Evolutionary conservation across 2,113 vertebrate species (phyloP).

Genomic region (Craseonycteris thonglongyai): DNA sequence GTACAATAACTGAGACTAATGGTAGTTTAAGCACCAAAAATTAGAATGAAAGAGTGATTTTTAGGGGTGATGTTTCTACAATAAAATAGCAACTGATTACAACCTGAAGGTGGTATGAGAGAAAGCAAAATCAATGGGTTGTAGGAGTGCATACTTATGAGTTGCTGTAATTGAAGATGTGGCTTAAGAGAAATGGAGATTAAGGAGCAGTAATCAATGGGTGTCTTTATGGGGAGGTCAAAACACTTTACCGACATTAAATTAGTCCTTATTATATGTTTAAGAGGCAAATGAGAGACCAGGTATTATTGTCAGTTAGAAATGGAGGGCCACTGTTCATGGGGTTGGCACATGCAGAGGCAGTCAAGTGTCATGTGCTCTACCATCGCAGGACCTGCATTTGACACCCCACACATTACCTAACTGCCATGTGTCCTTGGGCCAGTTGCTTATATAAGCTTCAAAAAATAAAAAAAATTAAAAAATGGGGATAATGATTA

Average conservation of each 20-base stretch:
- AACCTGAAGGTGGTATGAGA: conserved; percentile 31
- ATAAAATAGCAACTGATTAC: conserved; percentile 60
- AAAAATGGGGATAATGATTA: not conserved
- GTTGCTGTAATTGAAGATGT: conserved; percentile 22
- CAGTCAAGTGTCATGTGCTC: not conserved
- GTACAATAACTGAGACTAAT: conserved; percentile 60
- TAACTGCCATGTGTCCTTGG: not conserved
- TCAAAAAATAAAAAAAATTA: no score
- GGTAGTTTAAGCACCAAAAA: conserved; percentile 48
- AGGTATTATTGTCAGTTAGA: conserved; percentile 26
- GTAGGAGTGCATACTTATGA: conserved; percentile 18
- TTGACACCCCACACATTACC: not conserved
- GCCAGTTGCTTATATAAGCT: not conserved
- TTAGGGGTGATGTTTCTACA: conserved; percentile 45
- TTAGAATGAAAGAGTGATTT: conserved; percentile 57
- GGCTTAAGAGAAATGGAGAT: conserved; percentile 24
- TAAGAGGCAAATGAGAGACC: not conserved
- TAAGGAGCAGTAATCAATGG: conserved; percentile 42
- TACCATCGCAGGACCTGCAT: not conserved
- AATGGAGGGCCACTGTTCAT: not conserved
- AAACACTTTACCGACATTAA: conserved; percentile 21
- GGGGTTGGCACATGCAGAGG: not conserved
- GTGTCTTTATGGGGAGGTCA: conserved; percentile 16
- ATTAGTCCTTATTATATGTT: conserved; percentile 37
- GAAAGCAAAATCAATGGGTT: conserved; percentile 53